Percentiles rank a stretch among this genome's conserved stretches.
These are phyloP conservation scores for Drosophila sturtevanti DNA, from an alignment of 1,140 invertebrate genomes.

Conservation along the genomic window DNA sequence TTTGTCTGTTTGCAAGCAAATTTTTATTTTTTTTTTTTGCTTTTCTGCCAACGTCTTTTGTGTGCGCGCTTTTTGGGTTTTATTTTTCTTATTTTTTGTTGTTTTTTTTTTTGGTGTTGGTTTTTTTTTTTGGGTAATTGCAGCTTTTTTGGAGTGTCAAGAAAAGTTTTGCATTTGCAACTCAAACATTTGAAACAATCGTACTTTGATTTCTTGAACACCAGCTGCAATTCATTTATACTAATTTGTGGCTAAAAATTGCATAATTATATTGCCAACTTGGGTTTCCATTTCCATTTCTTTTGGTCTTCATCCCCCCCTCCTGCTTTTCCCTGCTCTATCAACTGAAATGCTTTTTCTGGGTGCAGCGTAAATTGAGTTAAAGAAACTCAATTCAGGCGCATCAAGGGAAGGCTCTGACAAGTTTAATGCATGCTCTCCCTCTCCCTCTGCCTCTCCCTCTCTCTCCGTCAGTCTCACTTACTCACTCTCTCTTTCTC, in stretches of 20 bases:
- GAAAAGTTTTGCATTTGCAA: conserved; percentile 56
- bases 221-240: conserved; percentile 68
- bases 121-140: conserved; percentile 54
- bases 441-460: not conserved
- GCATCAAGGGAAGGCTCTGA: conserved; percentile 46
- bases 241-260: conserved; percentile 38
- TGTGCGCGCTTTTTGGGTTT: not conserved
- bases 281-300: conserved; percentile 8
- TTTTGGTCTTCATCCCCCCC: not conserved
- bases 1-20: conserved; percentile 36
- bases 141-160: conserved; percentile 39
- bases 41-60: conserved; percentile 36
- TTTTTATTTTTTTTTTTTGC: conserved; percentile 42
- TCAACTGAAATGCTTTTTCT: not conserved
- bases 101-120: not conserved
- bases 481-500: not conserved
- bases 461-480: too few relatives aligned
- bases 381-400: conserved; percentile 35
- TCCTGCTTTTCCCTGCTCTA: too few relatives aligned
- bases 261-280: conserved; percentile 61
- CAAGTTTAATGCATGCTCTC: conserved; percentile 56
- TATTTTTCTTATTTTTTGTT: conserved; percentile 5
- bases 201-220: conserved; percentile 63
- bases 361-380: conserved; percentile 35
- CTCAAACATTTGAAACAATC: conserved; percentile 43